Base-by-base conservation (phyloP, 2,797 vertebrate genomes). In the Sebastes aleutianus region DNA sequence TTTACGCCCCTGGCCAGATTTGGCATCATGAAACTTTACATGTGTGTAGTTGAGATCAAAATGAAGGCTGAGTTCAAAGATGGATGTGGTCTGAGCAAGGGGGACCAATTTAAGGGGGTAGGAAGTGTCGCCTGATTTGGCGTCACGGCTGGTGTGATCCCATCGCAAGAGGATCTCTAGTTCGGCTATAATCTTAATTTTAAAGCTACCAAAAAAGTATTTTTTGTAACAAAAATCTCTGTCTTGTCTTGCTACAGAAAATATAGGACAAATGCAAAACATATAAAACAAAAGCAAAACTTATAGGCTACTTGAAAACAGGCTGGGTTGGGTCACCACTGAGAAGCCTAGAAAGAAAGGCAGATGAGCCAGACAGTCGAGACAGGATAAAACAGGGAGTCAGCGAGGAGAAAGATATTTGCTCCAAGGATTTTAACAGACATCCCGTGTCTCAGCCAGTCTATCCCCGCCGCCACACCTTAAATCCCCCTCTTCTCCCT, bases 301-400 rank as follows among this genome's bases (percentile, higher is more conserved):
- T 9, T 57, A 2, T 36, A 39, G 36, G 36, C 36, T 14, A 47
- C 24, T 36, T 1, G 0, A 14, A 34, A 13, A 61, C 6, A 20
- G 2, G 56, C 39, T 68, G 72, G 31, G 50, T n/a, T 59, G 18
- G 24, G 24, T 61, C 8, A 27, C n/a, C 18, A 8, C 6, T 26
- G 10, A 71, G 63, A 75, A 75, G 81, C 74, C 29, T 82, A 53
- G 24, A 32, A 47, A 56, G n/a, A 69, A 53, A 58, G 74, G 2
- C 12, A 54, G 47, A 84, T 70, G 77, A 74, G 34, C 7, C 65
- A 83, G 81, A 78, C 63, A 63, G 16, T 24, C 39, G 2, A 73
- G 68, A 86, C 79, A 76, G 43, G 76, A 84, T 76, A 66, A 87
- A 79, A 88, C 72, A 67, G 26, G 53, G 82, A 87, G 64, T 58